Evolutionary conservation across 92 coral and sea anemone genomes (phyloP), one percentile per base, ranked within the genome.

Genomic region (Zoanthus sociatus): DNA sequence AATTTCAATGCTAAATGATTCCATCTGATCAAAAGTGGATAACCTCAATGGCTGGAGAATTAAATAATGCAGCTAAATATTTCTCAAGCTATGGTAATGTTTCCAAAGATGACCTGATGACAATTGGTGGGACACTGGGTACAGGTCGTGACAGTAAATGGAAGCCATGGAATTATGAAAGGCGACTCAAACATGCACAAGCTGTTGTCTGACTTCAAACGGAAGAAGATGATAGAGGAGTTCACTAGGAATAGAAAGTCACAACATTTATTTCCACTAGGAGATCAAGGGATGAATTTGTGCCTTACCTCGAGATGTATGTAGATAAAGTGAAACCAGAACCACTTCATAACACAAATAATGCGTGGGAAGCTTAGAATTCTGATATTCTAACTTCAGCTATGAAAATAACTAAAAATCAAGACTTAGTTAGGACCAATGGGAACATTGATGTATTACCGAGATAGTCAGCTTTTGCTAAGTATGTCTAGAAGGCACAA

Each of bases 61-160:
- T 83, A 46, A 83, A 83, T 71, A 83, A 83, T 71, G 79, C 87
- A 69, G 79, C 87, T 6, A 83, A 12, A 13, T 83, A 69, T 70
- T 45, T 45, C 17, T 83, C 87, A 1, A 83, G 10, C 18, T 83
- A 69, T 70, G 87, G 78, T 17, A 70, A 83, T 69, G 87, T 70
- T 64, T 70, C 42, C 45, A 37, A 37, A 50, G 45, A 83, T 1
- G 15, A 37, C 66, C 51, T 21, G 68, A 45, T 4, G 3, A 83
- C n/a, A 83, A 17, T 83, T 67, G 87, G 87, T 69, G 87, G 87
- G 30, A 69, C 15, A 30, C 0, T 83, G 58, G 87, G 87, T 6
- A 71, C 1, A 71, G 42, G 15, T 10, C 3, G 60, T 11, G 20
- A 70, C 61, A 4, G 78, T 45, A 83, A 69, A n/a, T 83, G 87